A percentile compares a stretch with the other conserved stretches of the same genome.
Conservation (phyloP, 2,888 invertebrate genomes). For the Melanchra persicariae region DNA sequence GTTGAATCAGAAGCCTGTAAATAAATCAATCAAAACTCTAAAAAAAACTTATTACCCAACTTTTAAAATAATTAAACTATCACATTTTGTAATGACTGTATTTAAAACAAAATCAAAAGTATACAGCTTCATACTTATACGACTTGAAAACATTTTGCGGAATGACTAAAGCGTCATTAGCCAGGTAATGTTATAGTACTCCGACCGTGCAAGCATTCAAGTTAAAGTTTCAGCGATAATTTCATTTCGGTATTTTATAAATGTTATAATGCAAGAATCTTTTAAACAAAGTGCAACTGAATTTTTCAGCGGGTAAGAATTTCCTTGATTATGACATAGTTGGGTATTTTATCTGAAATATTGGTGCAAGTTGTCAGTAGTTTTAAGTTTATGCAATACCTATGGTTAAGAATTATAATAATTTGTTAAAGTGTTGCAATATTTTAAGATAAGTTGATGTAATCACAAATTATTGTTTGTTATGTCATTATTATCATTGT, state of each 20-base stretch:
- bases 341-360: constrained; percentile 15
- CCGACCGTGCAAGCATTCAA: constrained; percentile 33
- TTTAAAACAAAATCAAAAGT: constrained; percentile 29
- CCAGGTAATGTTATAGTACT: not conserved
- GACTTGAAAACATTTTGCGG: constrained; percentile 23
- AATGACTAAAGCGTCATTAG: constrained; percentile 38
- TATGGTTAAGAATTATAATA: constrained; percentile 18
- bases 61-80: not conserved
- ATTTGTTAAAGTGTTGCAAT: constrained; percentile 25
- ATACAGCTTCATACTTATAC: constrained; percentile 25
- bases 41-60: not conserved
- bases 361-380: constrained; percentile 7
- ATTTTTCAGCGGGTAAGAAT: not conserved
- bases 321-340: constrained; percentile 2
- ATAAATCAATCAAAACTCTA: not conserved
- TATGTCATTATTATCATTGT: not conserved
- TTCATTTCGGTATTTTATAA: constrained; percentile 35
- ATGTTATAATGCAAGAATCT: constrained; percentile 36
- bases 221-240: constrained; percentile 35
- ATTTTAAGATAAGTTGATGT: constrained; percentile 31
- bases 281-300: constrained; percentile 10
- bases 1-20: not conserved
- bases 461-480: constrained; percentile 13
- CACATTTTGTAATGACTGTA: not conserved
- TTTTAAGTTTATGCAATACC: constrained; percentile 7